Evolutionary conservation across 2,113 vertebrate species (phyloP).

Genomic region (Leucosticte australis): DNA sequence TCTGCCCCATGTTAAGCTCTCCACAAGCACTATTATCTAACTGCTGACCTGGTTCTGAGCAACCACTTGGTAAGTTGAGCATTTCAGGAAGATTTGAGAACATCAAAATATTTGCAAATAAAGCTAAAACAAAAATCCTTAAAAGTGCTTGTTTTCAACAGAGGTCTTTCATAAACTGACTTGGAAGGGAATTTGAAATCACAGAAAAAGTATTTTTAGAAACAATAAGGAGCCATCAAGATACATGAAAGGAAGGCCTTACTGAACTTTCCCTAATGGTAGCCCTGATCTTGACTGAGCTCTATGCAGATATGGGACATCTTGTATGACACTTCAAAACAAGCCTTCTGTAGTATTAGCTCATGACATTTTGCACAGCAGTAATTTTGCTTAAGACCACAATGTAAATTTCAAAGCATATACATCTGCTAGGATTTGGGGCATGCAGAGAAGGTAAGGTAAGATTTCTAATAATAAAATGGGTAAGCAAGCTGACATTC

Average conservation of each 20-base stretch:
- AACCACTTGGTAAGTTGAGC: not conserved
- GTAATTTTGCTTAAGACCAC: not conserved
- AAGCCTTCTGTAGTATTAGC: not conserved
- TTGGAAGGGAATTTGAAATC: slow-evolving; percentile 26
- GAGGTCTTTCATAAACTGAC: slow-evolving; percentile 8
- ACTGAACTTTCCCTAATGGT: not conserved
- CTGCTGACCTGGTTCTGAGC: not conserved
- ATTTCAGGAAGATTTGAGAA: not conserved
- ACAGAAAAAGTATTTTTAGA: not conserved
- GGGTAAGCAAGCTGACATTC: not conserved
- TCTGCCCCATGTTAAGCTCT: not conserved
- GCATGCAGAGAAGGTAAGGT: not conserved
- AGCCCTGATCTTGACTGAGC: not conserved
- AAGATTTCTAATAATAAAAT: not conserved
- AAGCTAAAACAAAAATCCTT: not conserved
- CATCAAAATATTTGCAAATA: not conserved
- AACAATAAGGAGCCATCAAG: not conserved
- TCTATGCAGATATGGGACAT: not conserved
- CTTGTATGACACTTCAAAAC: not conserved
- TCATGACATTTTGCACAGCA: not conserved
- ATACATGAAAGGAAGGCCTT: not conserved
- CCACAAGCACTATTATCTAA: not conserved
- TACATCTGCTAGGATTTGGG: not conserved
- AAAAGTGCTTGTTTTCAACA: not conserved
- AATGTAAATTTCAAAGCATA: not conserved